These are phyloP conservation scores for Pangasius krempfi DNA, from an alignment of 2,797 vertebrate species.

Conservation along the genomic window DNA sequence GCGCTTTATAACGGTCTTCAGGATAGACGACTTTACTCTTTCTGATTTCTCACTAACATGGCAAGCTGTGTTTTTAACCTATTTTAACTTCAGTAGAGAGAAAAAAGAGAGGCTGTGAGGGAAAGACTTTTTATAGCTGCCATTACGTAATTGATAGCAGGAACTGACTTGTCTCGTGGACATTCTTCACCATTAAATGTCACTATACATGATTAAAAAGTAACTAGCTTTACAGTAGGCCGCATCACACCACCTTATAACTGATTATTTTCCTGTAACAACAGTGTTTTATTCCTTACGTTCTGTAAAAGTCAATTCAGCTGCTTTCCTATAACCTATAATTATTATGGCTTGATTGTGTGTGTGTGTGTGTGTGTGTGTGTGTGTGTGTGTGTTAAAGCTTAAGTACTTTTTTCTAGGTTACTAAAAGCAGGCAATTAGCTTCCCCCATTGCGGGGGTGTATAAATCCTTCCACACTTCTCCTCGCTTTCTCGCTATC, in stretches of 20 bases:
- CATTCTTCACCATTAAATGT: too few species aligned
- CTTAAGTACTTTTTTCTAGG: background rate
- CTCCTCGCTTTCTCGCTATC: conserved; percentile 26
- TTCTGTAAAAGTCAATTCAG: background rate
- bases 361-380: background rate
- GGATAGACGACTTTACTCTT: background rate
- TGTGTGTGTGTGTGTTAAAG: conserved; percentile 14
- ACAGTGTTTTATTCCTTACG: background rate
- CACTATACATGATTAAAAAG: too few species aligned
- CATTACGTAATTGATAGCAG: too few species aligned
- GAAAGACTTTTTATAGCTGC: too few species aligned
- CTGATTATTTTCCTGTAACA: background rate
- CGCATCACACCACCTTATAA: background rate
- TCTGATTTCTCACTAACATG: too few species aligned
- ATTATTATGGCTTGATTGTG: background rate
- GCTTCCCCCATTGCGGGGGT: conserved; percentile 43
- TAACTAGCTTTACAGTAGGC: background rate
- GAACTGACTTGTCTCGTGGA: background rate
- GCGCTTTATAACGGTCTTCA: background rate
- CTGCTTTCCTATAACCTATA: background rate
- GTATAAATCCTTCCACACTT: conserved; percentile 48
- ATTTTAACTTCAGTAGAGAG: too few species aligned
- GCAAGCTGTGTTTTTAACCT: too few species aligned
- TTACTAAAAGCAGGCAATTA: conserved; percentile 46
- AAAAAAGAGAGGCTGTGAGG: too few species aligned